Conservation (phyloP, 2,113 vertebrate genomes). For the Oncorhynchus gorbuscha region DNA sequence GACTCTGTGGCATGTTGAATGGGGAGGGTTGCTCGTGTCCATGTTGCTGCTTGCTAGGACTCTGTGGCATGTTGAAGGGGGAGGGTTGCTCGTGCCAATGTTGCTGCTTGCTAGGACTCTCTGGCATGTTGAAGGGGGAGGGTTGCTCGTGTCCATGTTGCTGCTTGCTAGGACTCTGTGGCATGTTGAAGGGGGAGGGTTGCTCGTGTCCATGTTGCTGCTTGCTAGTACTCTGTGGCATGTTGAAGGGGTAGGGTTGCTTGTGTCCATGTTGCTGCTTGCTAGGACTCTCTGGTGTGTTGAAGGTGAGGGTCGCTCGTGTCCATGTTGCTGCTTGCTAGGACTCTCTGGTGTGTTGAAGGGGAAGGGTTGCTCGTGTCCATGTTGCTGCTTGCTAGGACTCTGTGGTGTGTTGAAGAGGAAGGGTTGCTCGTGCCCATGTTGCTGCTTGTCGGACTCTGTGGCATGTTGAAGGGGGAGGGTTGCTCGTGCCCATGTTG, state of each 20-base stretch:
- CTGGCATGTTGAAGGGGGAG: background rate
- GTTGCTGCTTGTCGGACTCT: constrained; percentile 30
- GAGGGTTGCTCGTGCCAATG: too few species aligned
- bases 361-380: too few species aligned
- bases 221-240: constrained; percentile 7
- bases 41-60: too few species aligned
- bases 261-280: too few species aligned
- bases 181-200: background rate
- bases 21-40: background rate
- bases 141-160: background rate
- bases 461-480: background rate
- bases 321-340: background rate
- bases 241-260: background rate
- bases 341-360: too few species aligned
- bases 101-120: background rate
- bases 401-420: constrained; percentile 3
- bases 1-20: constrained; percentile 8
- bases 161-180: constrained; percentile 9
- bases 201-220: too few species aligned
- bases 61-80: too few species aligned
- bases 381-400: too few species aligned
- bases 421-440: background rate
- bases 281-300: constrained; percentile 23
- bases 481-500: background rate
- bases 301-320: background rate